Conservation (phyloP, 2,888 invertebrate genomes). For the Apodemia arnacis region DNA sequence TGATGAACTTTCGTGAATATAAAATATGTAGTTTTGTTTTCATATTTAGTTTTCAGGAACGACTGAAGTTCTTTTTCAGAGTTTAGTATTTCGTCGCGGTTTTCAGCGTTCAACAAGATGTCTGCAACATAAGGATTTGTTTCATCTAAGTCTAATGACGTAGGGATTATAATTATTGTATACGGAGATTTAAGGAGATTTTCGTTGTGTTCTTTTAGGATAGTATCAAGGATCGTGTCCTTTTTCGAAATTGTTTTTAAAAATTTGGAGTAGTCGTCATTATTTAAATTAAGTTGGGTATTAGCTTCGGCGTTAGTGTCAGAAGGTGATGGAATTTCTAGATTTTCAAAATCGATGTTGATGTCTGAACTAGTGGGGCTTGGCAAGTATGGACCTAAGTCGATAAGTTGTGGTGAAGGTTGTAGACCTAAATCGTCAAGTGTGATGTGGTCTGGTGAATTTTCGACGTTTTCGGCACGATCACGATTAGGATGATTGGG, state of each 20-base stretch:
- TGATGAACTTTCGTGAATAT: slow-evolving; percentile 26
- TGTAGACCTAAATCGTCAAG: neutral
- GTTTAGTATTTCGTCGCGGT: neutral
- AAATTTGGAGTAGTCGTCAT: slow-evolving; percentile 5
- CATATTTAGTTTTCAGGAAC: neutral
- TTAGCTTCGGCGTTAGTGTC: neutral
- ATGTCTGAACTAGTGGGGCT: slow-evolving; percentile 1
- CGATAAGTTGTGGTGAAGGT: neutral
- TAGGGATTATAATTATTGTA: neutral
- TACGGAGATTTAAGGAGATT: neutral
- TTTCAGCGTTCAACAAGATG: neutral
- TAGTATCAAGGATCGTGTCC: neutral
- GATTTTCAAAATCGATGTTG: neutral
- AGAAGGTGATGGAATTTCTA: slow-evolving; percentile 5
- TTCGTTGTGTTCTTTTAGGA: neutral
- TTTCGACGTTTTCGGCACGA: neutral
- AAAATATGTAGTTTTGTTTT: neutral
- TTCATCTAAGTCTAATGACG: slow-evolving; percentile 20
- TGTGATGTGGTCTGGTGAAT: neutral
- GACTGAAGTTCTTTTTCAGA: slow-evolving; percentile 19
- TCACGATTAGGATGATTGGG: neutral
- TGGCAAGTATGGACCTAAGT: neutral
- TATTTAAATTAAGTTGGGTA: neutral
- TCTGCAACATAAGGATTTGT: slow-evolving; percentile 1
- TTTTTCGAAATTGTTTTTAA: neutral